These are phyloP conservation scores for Hippopotamus amphibius DNA, from an alignment of 2,113 vertebrate species.

Conservation along the genomic window DNA sequence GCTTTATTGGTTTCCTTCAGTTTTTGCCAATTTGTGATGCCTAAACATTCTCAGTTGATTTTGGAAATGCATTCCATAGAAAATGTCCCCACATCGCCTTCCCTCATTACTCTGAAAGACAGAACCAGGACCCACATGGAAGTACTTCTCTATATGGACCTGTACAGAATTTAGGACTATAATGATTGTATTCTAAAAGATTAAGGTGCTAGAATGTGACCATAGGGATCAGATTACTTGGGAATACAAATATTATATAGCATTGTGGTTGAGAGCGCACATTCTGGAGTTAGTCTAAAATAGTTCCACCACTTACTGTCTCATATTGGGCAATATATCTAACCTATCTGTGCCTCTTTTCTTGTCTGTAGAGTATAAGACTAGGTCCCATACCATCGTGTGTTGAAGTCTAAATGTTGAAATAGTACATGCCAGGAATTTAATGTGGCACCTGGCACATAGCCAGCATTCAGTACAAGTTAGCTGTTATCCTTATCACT, in stretches of 20 bases:
- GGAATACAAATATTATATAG: not conserved
- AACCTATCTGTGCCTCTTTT: constrained; percentile 10
- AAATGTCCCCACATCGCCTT: not conserved
- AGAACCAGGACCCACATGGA: not conserved
- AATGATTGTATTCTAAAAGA: not conserved
- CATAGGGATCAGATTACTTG: not conserved
- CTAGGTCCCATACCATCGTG: not conserved
- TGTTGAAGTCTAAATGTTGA: constrained; percentile 10
- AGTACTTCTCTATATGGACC: not conserved
- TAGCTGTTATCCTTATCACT: not conserved
- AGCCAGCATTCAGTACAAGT: not conserved
- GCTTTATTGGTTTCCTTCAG: constrained; percentile 22
- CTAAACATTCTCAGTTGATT: constrained; percentile 6
- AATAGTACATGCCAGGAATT: not conserved
- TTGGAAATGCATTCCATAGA: constrained; percentile 44
- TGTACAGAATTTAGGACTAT: not conserved
- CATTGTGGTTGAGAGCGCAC: constrained; percentile 16
- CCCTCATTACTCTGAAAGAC: not conserved
- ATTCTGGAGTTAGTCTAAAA: constrained; percentile 45
- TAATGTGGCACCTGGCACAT: not conserved
- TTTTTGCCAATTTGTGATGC: not conserved
- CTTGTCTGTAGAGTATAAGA: not conserved
- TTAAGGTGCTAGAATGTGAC: constrained; percentile 47
- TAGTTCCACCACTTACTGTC: not conserved
- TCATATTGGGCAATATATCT: not conserved